A percentile compares a stretch with the other conserved stretches of the same genome.
Conservation (phyloP, 2,113 vertebrate genomes). For the Hyperopisus bebe region DNA sequence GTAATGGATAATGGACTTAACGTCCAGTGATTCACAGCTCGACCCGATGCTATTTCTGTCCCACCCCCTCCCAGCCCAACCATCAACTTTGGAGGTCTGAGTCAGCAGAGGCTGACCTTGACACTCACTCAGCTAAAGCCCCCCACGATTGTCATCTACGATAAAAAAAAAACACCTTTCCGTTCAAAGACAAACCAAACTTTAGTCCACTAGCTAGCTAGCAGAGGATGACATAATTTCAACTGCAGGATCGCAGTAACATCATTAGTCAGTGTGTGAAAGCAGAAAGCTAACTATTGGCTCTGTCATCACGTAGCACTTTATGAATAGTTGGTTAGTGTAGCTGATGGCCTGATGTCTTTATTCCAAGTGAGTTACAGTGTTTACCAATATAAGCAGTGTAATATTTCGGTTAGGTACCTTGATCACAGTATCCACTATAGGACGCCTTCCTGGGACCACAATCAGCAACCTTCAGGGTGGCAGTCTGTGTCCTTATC, state of each 20-base stretch:
- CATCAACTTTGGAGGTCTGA: not conserved
- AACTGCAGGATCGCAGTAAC: not conserved
- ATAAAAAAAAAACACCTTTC: not conserved
- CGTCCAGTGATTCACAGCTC: not conserved
- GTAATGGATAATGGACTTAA: not conserved
- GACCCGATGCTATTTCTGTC: not conserved
- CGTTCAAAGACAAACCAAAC: not conserved
- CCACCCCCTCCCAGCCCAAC: not conserved
- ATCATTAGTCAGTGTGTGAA: not conserved
- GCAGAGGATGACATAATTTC: not conserved
- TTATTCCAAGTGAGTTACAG: not conserved
- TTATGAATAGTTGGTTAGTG: not conserved
- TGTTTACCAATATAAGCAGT: not conserved
- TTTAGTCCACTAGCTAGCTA: not conserved
- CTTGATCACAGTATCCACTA: not conserved
- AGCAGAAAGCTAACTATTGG: not conserved
- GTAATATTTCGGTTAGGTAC: not conserved
- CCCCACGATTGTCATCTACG: not conserved
- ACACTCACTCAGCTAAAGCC: not conserved
- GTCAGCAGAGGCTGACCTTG: not conserved
- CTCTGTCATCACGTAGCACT: not conserved
- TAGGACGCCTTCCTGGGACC: not conserved
- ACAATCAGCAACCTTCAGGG: not conserved
- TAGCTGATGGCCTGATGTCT: not conserved
- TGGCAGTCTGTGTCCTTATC: not conserved